A percentile compares a stretch with the other conserved stretches of the same genome.
phyloP scores from a whole-genome alignment of 2,113 vertebrate genomes.

The Tichodroma muraria region DNA sequence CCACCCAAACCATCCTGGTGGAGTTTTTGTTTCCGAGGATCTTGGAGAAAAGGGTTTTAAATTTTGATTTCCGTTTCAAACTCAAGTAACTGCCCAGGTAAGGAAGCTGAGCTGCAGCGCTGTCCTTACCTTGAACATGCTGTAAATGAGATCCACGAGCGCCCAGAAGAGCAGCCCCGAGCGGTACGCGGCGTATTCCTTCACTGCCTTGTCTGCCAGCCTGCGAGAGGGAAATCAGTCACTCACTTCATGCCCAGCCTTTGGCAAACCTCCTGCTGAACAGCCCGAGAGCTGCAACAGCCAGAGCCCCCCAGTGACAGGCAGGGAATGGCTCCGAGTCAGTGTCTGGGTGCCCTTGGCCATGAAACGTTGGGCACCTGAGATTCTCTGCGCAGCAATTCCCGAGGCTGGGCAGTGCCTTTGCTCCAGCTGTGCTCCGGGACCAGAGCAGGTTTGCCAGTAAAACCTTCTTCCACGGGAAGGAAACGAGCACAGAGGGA shows the following conservation, averaged over 20 bases:
- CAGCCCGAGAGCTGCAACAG: background rate
- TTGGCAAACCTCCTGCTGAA: background rate
- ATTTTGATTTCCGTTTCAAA: background rate
- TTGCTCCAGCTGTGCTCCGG: background rate
- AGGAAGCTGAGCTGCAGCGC: background rate
- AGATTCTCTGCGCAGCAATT: fast-evolving
- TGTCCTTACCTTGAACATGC: constrained; percentile 90
- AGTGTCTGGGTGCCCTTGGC: background rate
- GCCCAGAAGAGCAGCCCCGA: constrained; percentile 97
- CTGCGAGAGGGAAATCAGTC: constrained; percentile 56
- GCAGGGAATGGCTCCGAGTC: background rate
- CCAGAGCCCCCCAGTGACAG: background rate
- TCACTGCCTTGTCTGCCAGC: constrained; percentile 88
- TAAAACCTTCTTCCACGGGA: background rate
- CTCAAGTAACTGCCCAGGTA: fast-evolving
- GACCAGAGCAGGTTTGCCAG: background rate
- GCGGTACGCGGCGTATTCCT: constrained; percentile 91
- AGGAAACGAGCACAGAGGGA: background rate
- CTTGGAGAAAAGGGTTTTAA: background rate
- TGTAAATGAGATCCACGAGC: constrained; percentile 94
- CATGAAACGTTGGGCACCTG: fast-evolving
- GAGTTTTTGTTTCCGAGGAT: background rate
- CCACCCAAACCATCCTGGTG: background rate
- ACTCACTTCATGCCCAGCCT: background rate
- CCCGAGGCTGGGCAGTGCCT: background rate